phyloP scores from a whole-genome alignment of 2,888 invertebrate species.

The Pasiphila rectangulata region DNA sequence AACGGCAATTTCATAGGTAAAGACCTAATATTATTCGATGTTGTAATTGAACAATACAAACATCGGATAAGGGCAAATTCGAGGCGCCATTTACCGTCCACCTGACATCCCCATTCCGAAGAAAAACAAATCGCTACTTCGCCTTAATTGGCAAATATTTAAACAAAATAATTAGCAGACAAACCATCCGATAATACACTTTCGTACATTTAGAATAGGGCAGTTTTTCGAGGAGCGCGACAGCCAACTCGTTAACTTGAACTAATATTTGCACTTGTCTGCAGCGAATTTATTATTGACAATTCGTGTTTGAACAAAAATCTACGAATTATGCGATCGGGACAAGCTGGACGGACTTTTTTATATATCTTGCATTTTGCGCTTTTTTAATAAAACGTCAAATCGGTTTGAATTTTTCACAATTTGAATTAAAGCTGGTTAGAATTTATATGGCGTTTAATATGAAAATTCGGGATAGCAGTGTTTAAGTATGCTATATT shows the following conservation, averaged over 20 bases:
- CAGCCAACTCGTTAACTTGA: slow-evolving; percentile 60
- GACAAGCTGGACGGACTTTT: slow-evolving; percentile 12
- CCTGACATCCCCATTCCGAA: slow-evolving; percentile 34
- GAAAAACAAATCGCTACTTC: slow-evolving; percentile 44
- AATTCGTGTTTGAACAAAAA: slow-evolving; percentile 59
- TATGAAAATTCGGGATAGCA: too few relatives aligned
- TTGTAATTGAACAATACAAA: neutral
- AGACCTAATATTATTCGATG: neutral
- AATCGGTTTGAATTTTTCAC: too few relatives aligned
- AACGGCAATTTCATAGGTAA: too few relatives aligned
- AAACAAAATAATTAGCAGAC: slow-evolving; percentile 59
- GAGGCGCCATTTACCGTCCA: slow-evolving; percentile 5
- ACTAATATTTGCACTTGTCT: slow-evolving; percentile 63
- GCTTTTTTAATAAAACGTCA: too few relatives aligned
- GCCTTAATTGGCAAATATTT: slow-evolving; percentile 65
- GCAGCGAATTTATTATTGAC: slow-evolving; percentile 62
- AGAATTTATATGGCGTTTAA: too few relatives aligned
- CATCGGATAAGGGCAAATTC: slow-evolving; percentile 3
- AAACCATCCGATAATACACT: neutral
- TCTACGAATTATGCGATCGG: slow-evolving; percentile 40
- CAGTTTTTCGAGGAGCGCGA: slow-evolving; percentile 12
- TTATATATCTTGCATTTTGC: slow-evolving; percentile 9
- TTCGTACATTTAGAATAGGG: neutral
- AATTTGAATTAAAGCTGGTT: too few relatives aligned
- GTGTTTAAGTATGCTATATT: too few relatives aligned